These are phyloP conservation scores for Pogonophryne albipinna DNA, from an alignment of 2,797 vertebrate genomes.

Conservation along the genomic window DNA sequence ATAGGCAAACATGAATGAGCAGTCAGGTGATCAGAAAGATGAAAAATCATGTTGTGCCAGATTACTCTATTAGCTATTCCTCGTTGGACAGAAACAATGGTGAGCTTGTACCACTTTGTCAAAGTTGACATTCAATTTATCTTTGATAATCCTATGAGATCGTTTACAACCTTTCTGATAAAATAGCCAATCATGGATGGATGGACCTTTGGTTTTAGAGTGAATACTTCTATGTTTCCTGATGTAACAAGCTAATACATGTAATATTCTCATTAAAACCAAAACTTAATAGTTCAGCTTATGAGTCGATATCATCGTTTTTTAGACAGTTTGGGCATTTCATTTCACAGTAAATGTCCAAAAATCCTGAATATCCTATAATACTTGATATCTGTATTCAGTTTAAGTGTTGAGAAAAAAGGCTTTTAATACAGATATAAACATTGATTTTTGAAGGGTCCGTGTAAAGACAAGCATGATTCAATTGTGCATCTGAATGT, in stretches of 20 bases:
- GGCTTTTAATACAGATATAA: not conserved
- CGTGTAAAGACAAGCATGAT: not conserved
- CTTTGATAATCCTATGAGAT: not conserved
- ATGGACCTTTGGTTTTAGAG: too few species aligned
- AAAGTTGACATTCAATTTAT: not conserved
- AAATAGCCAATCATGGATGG: too few species aligned
- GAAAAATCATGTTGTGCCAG: too few species aligned
- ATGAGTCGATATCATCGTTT: not conserved
- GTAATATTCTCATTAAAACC: not conserved
- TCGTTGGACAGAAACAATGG: not conserved
- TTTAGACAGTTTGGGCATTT: not conserved
- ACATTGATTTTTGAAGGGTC: not conserved
- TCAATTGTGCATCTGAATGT: conserved; percentile 3
- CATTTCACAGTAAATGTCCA: not conserved
- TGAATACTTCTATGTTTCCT: too few species aligned
- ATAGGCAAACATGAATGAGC: not conserved
- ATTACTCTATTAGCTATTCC: not conserved
- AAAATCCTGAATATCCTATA: not conserved
- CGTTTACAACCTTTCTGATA: too few species aligned
- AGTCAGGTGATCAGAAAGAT: not conserved
- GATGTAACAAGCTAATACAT: too few species aligned
- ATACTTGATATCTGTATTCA: not conserved
- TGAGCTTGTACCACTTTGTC: not conserved
- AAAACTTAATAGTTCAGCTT: not conserved
- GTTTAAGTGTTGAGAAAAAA: too few species aligned